Evolutionary conservation across 2,888 invertebrate species (phyloP).

Genomic region (Limenitis camilla): DNA sequence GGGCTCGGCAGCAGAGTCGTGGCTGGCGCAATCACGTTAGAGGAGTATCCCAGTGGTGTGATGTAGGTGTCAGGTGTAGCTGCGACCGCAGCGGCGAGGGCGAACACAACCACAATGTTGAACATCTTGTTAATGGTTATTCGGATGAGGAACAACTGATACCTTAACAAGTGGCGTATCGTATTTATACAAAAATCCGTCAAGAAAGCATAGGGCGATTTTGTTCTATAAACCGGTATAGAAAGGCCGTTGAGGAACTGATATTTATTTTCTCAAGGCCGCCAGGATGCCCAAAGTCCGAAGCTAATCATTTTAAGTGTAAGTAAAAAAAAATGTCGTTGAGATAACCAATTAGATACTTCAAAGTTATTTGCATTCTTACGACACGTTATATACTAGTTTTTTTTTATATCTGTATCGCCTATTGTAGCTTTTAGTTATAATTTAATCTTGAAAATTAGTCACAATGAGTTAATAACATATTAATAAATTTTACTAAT

Average conservation of each 20-base stretch:
- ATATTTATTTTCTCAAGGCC: slow-evolving; percentile 58
- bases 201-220: slow-evolving; percentile 53
- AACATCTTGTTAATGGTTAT: slow-evolving; percentile 63
- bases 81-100: slow-evolving; percentile 70
- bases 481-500: too few relatives aligned
- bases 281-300: slow-evolving; percentile 5
- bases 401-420: too few relatives aligned
- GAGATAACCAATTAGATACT: neutral
- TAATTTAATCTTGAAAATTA: too few relatives aligned
- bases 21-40: slow-evolving; percentile 37
- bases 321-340: neutral
- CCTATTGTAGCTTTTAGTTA: too few relatives aligned
- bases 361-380: too few relatives aligned
- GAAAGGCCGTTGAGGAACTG: slow-evolving; percentile 53
- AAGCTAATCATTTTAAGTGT: neutral
- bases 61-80: slow-evolving; percentile 47
- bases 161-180: slow-evolving; percentile 29
- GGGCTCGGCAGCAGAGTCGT: slow-evolving; percentile 43
- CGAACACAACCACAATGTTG: slow-evolving; percentile 74
- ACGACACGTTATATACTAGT: too few relatives aligned
- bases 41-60: slow-evolving; percentile 35
- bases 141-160: slow-evolving; percentile 51
- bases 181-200: slow-evolving; percentile 59
- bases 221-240: slow-evolving; percentile 59
- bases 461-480: too few relatives aligned